Evolutionary conservation across 2,113 vertebrate genomes (phyloP).

Genomic region (Arvicanthis niloticus): DNA sequence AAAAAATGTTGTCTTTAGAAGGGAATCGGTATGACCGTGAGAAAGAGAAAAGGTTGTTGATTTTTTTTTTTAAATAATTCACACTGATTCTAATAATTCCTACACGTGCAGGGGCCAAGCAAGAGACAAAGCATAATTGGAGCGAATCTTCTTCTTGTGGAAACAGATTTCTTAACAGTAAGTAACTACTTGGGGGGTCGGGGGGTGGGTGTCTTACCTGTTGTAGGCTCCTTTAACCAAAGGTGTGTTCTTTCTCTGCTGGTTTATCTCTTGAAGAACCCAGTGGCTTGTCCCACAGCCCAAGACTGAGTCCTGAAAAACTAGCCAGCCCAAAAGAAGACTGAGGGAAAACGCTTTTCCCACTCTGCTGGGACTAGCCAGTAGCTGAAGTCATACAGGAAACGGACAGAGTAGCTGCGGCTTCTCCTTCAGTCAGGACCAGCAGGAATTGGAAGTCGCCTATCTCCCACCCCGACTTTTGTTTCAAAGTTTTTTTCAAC

Average conservation of each 20-base stretch:
- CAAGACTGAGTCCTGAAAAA: conserved; percentile 74
- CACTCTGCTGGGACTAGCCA: conserved; percentile 83
- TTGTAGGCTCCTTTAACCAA: conserved; percentile 62
- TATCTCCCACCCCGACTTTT: conserved; percentile 88
- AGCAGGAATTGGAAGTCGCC: conserved; percentile 85
- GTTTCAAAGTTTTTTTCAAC: conserved; percentile 89
- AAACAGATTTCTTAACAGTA: conserved; percentile 52
- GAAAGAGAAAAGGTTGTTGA: neutral
- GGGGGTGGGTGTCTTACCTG: conserved; percentile 85
- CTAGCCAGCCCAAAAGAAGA: conserved; percentile 85
- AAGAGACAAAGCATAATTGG: conserved; percentile 32
- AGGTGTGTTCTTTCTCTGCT: conserved; percentile 66
- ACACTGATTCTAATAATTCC: neutral
- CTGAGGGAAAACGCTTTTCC: conserved; percentile 80
- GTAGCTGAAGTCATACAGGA: conserved; percentile 86
- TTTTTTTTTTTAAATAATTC: neutral
- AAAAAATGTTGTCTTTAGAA: conserved; percentile 28
- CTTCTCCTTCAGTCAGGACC: conserved; percentile 85
- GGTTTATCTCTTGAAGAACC: conserved; percentile 67
- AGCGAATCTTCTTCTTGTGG: conserved; percentile 36
- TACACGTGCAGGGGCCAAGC: conserved; percentile 50
- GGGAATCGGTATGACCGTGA: conserved; percentile 32
- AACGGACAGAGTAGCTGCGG: conserved; percentile 80
- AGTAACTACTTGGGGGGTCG: neutral
- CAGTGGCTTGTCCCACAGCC: conserved; percentile 81